Percentiles rank a stretch among this genome's conserved stretches.
Conservation (phyloP, 2,888 invertebrate genomes). For the Nasonia oneida region DNA sequence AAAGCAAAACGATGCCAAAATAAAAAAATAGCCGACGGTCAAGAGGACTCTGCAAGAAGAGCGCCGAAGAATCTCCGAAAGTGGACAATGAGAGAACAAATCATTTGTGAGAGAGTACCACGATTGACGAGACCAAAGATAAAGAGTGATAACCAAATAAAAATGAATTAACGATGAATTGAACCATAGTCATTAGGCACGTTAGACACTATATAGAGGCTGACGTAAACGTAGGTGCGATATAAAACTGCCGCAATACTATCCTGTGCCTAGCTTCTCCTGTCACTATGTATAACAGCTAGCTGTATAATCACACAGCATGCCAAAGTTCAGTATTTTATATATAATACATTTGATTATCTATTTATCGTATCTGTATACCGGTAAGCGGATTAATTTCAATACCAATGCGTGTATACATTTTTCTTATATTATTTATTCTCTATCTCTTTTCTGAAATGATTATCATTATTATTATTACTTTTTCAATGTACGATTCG, state of each 20-base stretch:
- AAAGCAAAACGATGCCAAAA: conserved; percentile 25
- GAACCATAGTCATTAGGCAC: conserved; percentile 63
- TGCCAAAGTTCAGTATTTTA: conserved; percentile 69
- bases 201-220: conserved; percentile 64
- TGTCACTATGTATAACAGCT: conserved; percentile 79
- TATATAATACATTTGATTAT: conserved; percentile 27
- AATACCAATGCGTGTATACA: conserved; percentile 30
- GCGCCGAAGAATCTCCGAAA: conserved; percentile 21
- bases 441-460: conserved; percentile 46
- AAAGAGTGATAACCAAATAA: conserved; percentile 35
- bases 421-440: conserved; percentile 56
- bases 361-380: conserved; percentile 30
- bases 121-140: not conserved
- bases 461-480: conserved; percentile 26
- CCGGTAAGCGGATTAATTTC: conserved; percentile 46
- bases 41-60: conserved; percentile 41
- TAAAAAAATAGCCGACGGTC: not conserved
- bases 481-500: conserved; percentile 15
- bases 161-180: conserved; percentile 27
- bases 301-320: conserved; percentile 78
- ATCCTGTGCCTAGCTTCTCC: conserved; percentile 79
- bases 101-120: not conserved
- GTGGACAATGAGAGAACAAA: conserved; percentile 24
- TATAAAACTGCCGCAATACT: conserved; percentile 75
- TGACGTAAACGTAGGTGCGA: conserved; percentile 72